Base-by-base conservation (phyloP, 2,797 vertebrate genomes). In the Natrix natrix region DNA sequence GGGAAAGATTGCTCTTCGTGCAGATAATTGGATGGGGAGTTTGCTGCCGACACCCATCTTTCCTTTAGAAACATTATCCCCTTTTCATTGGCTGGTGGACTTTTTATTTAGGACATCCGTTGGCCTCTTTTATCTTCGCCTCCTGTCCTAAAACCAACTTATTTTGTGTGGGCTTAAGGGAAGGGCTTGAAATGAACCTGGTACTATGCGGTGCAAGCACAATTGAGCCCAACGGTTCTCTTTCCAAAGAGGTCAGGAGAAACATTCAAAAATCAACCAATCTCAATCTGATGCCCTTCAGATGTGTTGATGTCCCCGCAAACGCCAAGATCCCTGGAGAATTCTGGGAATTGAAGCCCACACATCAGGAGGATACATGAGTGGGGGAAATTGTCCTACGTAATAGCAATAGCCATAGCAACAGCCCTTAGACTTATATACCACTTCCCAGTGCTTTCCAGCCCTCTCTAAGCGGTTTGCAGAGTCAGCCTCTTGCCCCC, bases 1-100 rank as follows among this genome's bases (percentile, higher is more conserved):
- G 97, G 98, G 98, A 97, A 97, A 97, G 96, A 90, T 96, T 94
- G 93, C 91, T 97, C 94, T 94, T 94, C n/a, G 92, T 93, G 83
- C 95, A 94, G 89, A 91, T 96, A 97, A 97, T 97, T 97, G 94
- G 95, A 96, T 93, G 95, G 95, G 93, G 86, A 96, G 92, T 92
- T 92, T 93, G 86, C 61, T 93, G 92, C 86, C 90, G 93, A 94
- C 91, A 63, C 26, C 89, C 92, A 32, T 86, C 90, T 8, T 22
- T 92, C 94, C 43, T 56, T 48, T 17, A 28, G 91, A 95, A 93
- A 87, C 55, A 90, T 94, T 74, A 89, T 89, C 91, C 26, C 11
- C 92, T 90, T 94, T 95, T 22, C 87, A 95, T 93, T 91, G 95
- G 87, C 78, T 90, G 94, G 95, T 94, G 90, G 48, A 87, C 43